Evolutionary conservation across 37 sponge, comb jelly and placozoan genomes (phyloP), one percentile per base, ranked within the genome.

Genomic region (Hormiphora californensis): DNA sequence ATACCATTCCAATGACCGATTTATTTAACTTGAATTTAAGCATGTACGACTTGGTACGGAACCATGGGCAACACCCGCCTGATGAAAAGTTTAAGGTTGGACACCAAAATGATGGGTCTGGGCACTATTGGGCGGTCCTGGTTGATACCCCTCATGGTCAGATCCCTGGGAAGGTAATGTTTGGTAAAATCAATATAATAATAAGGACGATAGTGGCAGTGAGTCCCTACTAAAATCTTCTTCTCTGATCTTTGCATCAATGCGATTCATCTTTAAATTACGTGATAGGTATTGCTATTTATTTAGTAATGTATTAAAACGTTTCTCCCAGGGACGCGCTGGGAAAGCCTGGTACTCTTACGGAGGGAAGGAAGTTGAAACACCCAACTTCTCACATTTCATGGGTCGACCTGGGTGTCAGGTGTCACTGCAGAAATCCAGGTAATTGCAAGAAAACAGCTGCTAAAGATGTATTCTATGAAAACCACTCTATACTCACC

Each of bases 61-160:
- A 73, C 81, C 12, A 11, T 11, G 81, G 81, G 1, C 81, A 73
- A 36, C 40, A 11, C 35, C 81, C 81, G 21, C 81, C 81, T n/a
- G 81, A 41, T 46, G 44, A 40, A 30, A 3, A 73, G 81, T 41
- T 73, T 22, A 37, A 28, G n/a, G n/a, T 73, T 4, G 81, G 81
- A 19, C 81, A 73, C 46, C 81, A 73, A 30, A 73, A 73, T 28
- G 81, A 73, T 28, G 81, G 81, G 22, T 9, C 44, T 9, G 81
- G 81, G 8, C 39, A 17, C 25, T 41, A 41, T 28, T 73, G 25
- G 30, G 15, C 46, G 46, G 38, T 73, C 44, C 35, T 73, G 23
- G 81, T 28, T 0, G 25, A 73, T 46, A 73, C 81, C 17, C 81
- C 81, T 3, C 81, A 73, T 46, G 81, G 81, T 25, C 3, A 19